These are phyloP conservation scores for Eumerus sabulonum DNA, from an alignment of 2,888 invertebrate genomes.

Conservation along the genomic window DNA sequence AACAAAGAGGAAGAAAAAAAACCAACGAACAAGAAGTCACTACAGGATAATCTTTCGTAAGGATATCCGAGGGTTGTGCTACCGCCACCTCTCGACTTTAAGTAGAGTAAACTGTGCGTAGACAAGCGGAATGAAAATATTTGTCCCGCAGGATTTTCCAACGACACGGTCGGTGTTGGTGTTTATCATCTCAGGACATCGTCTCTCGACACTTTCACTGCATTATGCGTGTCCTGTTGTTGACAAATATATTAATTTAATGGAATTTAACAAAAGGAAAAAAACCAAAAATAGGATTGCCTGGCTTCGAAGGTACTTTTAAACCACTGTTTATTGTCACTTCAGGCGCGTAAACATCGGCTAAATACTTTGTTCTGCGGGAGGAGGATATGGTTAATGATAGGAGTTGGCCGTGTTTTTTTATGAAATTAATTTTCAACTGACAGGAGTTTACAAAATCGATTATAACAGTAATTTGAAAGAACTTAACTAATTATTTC, in stretches of 20 bases:
- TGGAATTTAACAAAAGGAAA: too few relatives aligned
- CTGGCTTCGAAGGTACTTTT: neutral
- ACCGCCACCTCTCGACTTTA: conserved; percentile 8
- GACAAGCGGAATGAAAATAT: conserved; percentile 41
- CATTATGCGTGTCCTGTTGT: conserved; percentile 7
- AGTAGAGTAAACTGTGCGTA: conserved; percentile 61
- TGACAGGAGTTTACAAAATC: too few relatives aligned
- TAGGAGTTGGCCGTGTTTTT: too few relatives aligned
- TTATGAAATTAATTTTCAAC: too few relatives aligned
- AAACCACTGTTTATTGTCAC: conserved; percentile 43
- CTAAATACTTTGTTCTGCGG: too few relatives aligned
- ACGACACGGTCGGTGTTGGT: neutral
- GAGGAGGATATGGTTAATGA: too few relatives aligned
- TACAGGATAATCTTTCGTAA: conserved; percentile 58
- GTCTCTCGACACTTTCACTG: neutral
- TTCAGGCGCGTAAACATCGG: neutral
- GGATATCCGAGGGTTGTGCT: conserved; percentile 45
- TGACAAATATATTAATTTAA: conserved; percentile 40
- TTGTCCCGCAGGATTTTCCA: neutral
- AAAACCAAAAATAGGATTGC: conserved; percentile 8
- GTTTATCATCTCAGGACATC: neutral
- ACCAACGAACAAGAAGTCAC: conserved; percentile 11
- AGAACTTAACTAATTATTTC: neutral
- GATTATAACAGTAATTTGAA: neutral
- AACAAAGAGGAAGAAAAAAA: conserved; percentile 43